A percentile compares a stretch with the other conserved stretches of the same genome.
These are phyloP conservation scores for Drosophila silvestris DNA, from an alignment of 2,888 invertebrate genomes.

Conservation along the genomic window DNA sequence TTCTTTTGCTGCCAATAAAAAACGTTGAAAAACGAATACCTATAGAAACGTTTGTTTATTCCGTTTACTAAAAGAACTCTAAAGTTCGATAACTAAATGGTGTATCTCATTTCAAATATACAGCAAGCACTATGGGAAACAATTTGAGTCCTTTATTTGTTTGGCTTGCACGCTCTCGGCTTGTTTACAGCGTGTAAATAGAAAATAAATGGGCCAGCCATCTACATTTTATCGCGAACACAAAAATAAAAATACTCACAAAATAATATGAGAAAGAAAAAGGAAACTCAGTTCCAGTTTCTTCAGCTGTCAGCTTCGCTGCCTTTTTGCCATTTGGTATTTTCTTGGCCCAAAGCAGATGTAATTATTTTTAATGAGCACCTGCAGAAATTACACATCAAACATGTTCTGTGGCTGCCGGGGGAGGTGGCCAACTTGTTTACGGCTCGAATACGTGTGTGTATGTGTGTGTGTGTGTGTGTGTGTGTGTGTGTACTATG, in stretches of 20 bases:
- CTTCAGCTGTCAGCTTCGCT: constrained; percentile 63
- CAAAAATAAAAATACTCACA: constrained; percentile 6
- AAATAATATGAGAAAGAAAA: not conserved
- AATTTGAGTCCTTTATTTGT: constrained; percentile 41
- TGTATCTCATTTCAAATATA: not conserved
- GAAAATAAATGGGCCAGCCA: constrained; percentile 59
- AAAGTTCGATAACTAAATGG: constrained; percentile 10
- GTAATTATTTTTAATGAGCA: constrained; percentile 79
- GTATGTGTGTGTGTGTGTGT: constrained; percentile 5
- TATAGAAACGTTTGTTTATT: not conserved
- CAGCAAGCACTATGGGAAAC: not conserved
- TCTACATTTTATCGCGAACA: constrained; percentile 50
- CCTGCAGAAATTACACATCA: constrained; percentile 79
- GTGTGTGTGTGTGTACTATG: constrained; percentile 5
- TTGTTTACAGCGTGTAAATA: constrained; percentile 59
- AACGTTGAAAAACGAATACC: not conserved
- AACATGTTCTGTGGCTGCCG: constrained; percentile 46
- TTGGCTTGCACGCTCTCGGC: constrained; percentile 24
- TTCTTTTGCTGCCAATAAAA: not conserved
- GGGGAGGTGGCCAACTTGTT: constrained; percentile 44
- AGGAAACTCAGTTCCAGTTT: constrained; percentile 40
- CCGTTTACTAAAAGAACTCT: not conserved
- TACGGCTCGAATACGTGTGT: constrained; percentile 42
- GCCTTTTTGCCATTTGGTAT: constrained; percentile 57
- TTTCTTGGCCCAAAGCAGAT: constrained; percentile 71